phyloP scores from a whole-genome alignment of 2,888 invertebrate genomes.

The Taphrorychus bicolor region DNA sequence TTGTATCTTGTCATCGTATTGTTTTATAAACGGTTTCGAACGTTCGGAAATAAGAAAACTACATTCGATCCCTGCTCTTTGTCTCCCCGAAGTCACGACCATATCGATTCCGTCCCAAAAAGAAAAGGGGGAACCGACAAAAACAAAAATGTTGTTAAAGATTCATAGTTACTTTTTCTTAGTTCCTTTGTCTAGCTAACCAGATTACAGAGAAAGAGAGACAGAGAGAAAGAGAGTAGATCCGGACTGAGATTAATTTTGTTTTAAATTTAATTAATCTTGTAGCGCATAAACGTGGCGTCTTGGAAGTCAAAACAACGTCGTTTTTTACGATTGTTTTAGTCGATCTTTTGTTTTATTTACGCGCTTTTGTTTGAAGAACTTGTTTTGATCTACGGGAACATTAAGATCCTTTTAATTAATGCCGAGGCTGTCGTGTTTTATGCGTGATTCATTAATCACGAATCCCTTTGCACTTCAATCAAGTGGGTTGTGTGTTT shows the following conservation, averaged over 20 bases:
- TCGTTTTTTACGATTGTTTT: slow-evolving; percentile 33
- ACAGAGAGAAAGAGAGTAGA: too few relatives aligned
- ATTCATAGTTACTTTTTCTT: slow-evolving; percentile 38
- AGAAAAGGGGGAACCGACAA: slow-evolving; percentile 13
- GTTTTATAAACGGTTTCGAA: slow-evolving; percentile 39
- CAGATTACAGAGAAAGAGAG: slow-evolving; percentile 21
- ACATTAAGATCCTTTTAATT: slow-evolving; percentile 1
- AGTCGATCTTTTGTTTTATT: slow-evolving; percentile 11
- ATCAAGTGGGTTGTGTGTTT: too few relatives aligned
- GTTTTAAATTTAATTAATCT: slow-evolving; percentile 41
- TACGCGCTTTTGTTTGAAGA: background rate
- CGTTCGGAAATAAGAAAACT: slow-evolving; percentile 25
- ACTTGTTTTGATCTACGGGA: slow-evolving; percentile 7
- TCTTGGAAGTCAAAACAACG: slow-evolving; percentile 31
- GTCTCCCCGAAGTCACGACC: slow-evolving; percentile 9
- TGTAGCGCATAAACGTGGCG: slow-evolving; percentile 28
- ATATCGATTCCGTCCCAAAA: slow-evolving; percentile 19
- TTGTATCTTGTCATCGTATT: slow-evolving; percentile 30
- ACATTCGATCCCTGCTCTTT: slow-evolving; percentile 4
- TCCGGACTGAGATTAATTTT: slow-evolving; percentile 35
- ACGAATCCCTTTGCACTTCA: too few relatives aligned
- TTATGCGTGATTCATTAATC: background rate
- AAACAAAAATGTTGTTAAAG: slow-evolving; percentile 33
- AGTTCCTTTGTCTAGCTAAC: slow-evolving; percentile 32
- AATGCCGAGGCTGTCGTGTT: background rate